Base-by-base conservation (phyloP, 2,888 invertebrate genomes). In the Tridacna crocea region DNA sequence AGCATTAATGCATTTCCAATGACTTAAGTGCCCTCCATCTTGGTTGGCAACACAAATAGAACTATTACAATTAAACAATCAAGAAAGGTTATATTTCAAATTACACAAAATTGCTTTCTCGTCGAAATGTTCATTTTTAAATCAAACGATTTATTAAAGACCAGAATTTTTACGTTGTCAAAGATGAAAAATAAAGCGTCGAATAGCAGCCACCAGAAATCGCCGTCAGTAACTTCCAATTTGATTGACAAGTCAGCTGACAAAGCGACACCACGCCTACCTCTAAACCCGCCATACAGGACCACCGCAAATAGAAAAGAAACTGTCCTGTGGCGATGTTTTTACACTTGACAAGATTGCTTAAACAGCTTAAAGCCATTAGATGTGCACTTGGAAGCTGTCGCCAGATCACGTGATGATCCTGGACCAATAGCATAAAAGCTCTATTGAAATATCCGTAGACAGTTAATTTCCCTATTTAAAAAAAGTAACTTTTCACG, bases 381-480 rank as follows among this genome's bases (percentile, higher is more conserved):
- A 51, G 77, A 77, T 77, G 77, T 61, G 73, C 66, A 58, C 63
- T 75, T 75, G 60, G 76, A 73, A 74, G 68, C 68, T 66, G 73
- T 73, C 70, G 26, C 70, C 70, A 24, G 47, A 27, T 81, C 84
- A 84, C 80, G 84, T 84, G 84, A 74, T 47, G 4, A 12, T 26
- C 24, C 61, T 70, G 51, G 78, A 70, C 84, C 84, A 84, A 84
- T 80, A 75, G 73, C 70, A 46, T 48, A 48, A 61, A 68, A 72
- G 75, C 48, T 51, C 26, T 24, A 70, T 70, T 70, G 46, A 70
- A 70, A 51, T 61, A 22, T 51, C 70, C 47, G 48, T 48, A 51
- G 70, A 70, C 70, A 47, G 70, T 70, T 70, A 70, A 70, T 70
- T 46, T 70, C 70, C 46, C 26, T 36, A 36, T 36, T 36, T 36